A percentile compares a stretch with the other conserved stretches of the same genome.
Conservation (phyloP, 2,888 invertebrate genomes). For the Pterobdella sp. region DNA sequence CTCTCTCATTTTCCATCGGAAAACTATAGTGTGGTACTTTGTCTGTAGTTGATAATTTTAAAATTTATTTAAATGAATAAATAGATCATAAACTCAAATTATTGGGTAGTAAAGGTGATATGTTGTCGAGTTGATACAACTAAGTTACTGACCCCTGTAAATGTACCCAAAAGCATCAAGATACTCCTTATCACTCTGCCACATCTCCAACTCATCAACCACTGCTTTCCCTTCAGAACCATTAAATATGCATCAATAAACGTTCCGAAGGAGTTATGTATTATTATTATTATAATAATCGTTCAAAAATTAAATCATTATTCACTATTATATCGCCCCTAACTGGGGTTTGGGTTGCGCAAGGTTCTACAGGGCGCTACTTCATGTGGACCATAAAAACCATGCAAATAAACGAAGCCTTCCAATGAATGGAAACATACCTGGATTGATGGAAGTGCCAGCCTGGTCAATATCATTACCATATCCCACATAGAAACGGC, state of each 20-base stretch:
- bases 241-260: not conserved
- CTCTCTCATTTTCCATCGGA: constrained; percentile 44
- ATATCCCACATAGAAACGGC: constrained; percentile 35
- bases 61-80: constrained; percentile 5
- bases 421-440: not conserved
- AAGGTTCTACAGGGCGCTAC: too few species aligned
- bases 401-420: not conserved
- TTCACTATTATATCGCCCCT: too few species aligned
- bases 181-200: constrained; percentile 43
- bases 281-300: not conserved
- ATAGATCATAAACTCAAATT: too few species aligned
- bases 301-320: too few species aligned
- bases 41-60: constrained; percentile 39
- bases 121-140: not conserved
- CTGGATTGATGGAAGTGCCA: not conserved
- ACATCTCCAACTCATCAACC: constrained; percentile 41
- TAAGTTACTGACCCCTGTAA: constrained; percentile 31
- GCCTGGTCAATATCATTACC: constrained; percentile 33
- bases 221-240: constrained; percentile 22
- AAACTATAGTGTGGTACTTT: constrained; percentile 45
- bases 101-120: not conserved
- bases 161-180: constrained; percentile 40
- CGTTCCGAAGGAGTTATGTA: not conserved
- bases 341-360: too few species aligned
- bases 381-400: too few species aligned